Base-by-base conservation (phyloP, 2,797 vertebrate genomes). In the Gambusia yucatana region DNA sequence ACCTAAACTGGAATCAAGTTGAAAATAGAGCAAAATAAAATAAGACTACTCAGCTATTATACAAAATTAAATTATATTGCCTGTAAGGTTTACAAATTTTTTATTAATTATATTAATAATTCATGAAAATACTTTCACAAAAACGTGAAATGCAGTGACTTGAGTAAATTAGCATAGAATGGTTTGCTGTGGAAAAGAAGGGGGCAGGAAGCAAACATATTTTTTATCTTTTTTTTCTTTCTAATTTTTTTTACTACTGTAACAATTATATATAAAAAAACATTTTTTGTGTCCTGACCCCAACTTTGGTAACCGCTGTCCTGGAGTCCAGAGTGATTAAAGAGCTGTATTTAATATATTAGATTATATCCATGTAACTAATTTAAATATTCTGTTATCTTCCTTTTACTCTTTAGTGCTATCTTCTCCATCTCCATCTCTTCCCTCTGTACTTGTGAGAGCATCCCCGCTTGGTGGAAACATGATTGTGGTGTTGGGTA, bases 401-500 rank as follows among this genome's bases (percentile, higher is more conserved):
- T 39, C 75, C 47, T 78, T 84, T 84, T 82, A 9, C 50, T 73
- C 71, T 46, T 6, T 75, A 94, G 92, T 10, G 14, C 70, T 87
- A 65, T 86, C 92, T 3, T 72, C 44, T 69, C 85, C 93, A 30
- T 80, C 91, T 71, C 83, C 94, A 74, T 93, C 95, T 6, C 74
- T 88, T 4, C 76, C 91, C 17, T 59, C 93, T 63, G 78, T 74
- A 3, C 73, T 83, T n/a, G 76, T 75, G 0, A 81, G 87, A 46
- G 75, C n/a, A 59, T 28, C 83, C 10, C 73, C 87, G 13, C 81
- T 96, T 41, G 96, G 96, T 46, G 96, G 95, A 73, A 98, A 98
- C 78, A 92, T 98, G 65, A 96, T 99, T n/a, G 97, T 97, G 0
- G 93, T 98, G 89, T 95, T 94, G 0, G 98, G 98, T 13, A 98